phyloP scores from a whole-genome alignment of 2,888 invertebrate species.

The Oxycera nigricornis region DNA sequence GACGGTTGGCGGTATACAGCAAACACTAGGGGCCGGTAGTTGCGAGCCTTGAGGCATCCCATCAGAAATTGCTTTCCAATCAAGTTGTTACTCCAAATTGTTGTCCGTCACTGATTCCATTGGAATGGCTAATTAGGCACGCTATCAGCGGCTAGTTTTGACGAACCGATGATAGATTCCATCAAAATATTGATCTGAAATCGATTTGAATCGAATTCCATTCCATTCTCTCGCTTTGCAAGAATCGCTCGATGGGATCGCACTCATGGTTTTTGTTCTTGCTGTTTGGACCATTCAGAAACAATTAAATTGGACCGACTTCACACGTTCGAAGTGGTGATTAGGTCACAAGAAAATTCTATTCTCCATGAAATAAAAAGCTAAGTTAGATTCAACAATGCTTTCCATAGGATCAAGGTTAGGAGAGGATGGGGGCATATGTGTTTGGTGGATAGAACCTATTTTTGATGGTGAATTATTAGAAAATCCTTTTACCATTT shows the following conservation, averaged over 20 bases:
- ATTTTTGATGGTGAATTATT: too few species aligned
- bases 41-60: background rate
- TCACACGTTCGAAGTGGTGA: slow-evolving; percentile 39
- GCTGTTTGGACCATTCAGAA: slow-evolving; percentile 16
- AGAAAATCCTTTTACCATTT: too few species aligned
- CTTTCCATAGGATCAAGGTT: background rate
- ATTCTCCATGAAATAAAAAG: background rate
- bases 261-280: background rate
- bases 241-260: background rate
- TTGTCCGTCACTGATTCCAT: slow-evolving; percentile 27
- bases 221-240: background rate
- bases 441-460: too few species aligned
- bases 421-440: too few species aligned
- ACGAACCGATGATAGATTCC: slow-evolving; percentile 29
- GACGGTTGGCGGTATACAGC: background rate
- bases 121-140: slow-evolving; percentile 27
- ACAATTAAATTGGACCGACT: slow-evolving; percentile 42
- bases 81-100: slow-evolving; percentile 24
- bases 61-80: slow-evolving; percentile 23
- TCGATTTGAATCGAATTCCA: slow-evolving; percentile 37
- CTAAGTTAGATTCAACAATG: background rate
- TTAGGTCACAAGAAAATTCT: slow-evolving; percentile 5
- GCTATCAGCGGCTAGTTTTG: slow-evolving; percentile 20
- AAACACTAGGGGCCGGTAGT: slow-evolving; percentile 1
- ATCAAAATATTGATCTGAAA: slow-evolving; percentile 34